Conservation (phyloP, 2,113 vertebrate species). For the Lontra canadensis region DNA sequence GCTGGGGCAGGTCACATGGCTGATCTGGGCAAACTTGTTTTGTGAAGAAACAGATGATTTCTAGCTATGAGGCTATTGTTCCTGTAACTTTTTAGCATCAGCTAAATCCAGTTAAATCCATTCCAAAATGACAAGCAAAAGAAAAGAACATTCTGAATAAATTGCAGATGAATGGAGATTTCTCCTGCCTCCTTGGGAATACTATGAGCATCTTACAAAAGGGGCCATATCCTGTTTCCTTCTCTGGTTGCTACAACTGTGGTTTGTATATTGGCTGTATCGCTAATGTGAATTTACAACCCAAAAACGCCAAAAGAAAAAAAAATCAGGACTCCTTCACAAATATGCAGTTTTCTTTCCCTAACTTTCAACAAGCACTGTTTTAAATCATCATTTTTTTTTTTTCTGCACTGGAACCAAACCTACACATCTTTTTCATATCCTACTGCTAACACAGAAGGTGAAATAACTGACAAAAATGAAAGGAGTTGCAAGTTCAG, state of each 20-base stretch:
- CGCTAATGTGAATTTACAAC: constrained; percentile 68
- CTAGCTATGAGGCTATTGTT: constrained; percentile 50
- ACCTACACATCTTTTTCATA: constrained; percentile 63
- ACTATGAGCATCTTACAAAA: constrained; percentile 63
- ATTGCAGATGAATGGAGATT: constrained; percentile 43
- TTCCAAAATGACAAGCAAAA: constrained; percentile 52
- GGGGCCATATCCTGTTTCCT: constrained; percentile 73
- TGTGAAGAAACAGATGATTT: constrained; percentile 61
- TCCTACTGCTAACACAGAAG: constrained; percentile 58
- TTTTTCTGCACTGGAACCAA: constrained; percentile 67
- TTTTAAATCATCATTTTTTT: constrained; percentile 37
- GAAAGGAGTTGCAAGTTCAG: constrained; percentile 63
- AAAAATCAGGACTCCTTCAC: constrained; percentile 8
- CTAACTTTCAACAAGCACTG: constrained; percentile 47
- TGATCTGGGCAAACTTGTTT: constrained; percentile 35
- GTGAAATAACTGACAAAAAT: constrained; percentile 57
- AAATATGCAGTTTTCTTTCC: constrained; percentile 31
- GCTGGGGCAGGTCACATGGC: constrained; percentile 44
- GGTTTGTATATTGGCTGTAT: constrained; percentile 73
- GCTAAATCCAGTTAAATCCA: constrained; percentile 8
- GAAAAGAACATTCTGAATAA: constrained; percentile 49
- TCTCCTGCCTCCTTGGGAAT: constrained; percentile 60
- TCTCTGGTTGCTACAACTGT: constrained; percentile 72
- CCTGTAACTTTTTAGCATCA: constrained; percentile 58
- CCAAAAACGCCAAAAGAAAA: constrained; percentile 30